Conservation (phyloP, 2,113 vertebrate genomes). For the Thinocorus orbignyianus region DNA sequence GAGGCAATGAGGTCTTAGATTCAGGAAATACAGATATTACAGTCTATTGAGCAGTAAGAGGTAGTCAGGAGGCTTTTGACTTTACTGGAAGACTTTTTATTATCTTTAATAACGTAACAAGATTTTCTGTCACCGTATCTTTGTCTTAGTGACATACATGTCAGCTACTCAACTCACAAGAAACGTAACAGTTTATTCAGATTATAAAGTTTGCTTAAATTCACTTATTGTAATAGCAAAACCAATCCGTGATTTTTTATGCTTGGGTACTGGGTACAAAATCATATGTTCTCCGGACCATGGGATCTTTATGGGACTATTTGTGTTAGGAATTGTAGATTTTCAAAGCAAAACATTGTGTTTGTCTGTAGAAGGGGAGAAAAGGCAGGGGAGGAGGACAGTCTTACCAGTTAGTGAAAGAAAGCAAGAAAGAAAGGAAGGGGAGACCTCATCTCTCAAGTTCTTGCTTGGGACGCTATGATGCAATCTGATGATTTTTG, state of each 20-base stretch:
- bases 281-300: background rate
- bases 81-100: background rate
- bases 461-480: background rate
- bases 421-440: background rate
- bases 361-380: background rate
- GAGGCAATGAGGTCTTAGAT: background rate
- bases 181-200: background rate
- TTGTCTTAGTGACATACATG: background rate
- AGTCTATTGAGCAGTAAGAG: background rate
- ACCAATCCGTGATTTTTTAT: background rate
- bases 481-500: background rate
- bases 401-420: background rate
- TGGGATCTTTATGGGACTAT: background rate
- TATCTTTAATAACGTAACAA: background rate
- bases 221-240: background rate
- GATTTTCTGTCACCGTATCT: fast-evolving
- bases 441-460: background rate
- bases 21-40: background rate
- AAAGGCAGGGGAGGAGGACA: background rate
- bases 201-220: background rate
- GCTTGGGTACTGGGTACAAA: background rate
- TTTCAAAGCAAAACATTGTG: background rate
- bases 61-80: background rate
- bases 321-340: background rate
- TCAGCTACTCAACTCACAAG: background rate